Evolutionary conservation across 2,113 vertebrate species (phyloP).

Genomic region (Bucco capensis): DNA sequence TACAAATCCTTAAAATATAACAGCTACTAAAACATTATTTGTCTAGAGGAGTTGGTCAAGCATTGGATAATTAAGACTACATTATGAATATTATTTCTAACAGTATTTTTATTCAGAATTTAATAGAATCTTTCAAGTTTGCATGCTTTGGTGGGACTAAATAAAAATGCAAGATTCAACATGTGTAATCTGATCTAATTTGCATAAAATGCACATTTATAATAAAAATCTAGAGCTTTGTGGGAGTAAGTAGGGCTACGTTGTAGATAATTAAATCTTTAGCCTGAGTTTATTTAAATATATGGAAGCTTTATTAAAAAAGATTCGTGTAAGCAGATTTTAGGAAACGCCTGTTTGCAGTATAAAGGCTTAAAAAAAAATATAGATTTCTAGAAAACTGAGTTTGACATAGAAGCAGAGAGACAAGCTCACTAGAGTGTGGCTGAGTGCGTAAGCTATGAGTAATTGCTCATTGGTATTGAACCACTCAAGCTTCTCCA

Average conservation of each 20-base stretch:
- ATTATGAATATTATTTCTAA: not conserved
- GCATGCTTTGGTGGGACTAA: not conserved
- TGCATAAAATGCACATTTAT: not conserved
- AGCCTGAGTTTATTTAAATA: not conserved
- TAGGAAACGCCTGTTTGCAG: not conserved
- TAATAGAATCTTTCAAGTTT: not conserved
- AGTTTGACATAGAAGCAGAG: not conserved
- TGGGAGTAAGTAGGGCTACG: not conserved
- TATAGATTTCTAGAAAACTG: not conserved
- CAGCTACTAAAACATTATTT: not conserved
- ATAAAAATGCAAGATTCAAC: not conserved
- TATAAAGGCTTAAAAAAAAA: not conserved
- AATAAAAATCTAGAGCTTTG: not conserved
- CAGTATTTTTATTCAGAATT: not conserved
- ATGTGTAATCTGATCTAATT: not conserved
- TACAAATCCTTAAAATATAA: not conserved
- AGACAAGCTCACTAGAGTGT: not conserved
- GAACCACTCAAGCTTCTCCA: not conserved
- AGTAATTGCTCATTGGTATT: not conserved
- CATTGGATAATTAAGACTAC: not conserved
- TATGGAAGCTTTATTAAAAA: not conserved
- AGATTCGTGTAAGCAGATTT: not conserved
- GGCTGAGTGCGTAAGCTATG: not conserved
- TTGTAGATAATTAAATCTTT: not conserved
- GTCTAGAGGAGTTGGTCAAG: not conserved